These are phyloP conservation scores for Tragelaphus eurycerus DNA, from an alignment of 2,797 vertebrate species.

Conservation along the genomic window DNA sequence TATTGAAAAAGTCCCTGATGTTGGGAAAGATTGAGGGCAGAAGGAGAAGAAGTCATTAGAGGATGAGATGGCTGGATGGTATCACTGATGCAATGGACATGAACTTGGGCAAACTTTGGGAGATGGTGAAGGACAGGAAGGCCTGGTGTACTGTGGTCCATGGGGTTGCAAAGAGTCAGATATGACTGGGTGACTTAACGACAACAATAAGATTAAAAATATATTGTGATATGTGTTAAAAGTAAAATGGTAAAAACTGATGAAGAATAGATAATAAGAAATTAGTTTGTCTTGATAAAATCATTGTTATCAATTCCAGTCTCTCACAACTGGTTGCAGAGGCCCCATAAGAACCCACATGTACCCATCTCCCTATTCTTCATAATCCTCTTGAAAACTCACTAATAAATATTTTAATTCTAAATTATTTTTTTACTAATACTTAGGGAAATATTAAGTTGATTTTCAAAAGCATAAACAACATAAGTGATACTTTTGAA, in stretches of 20 bases:
- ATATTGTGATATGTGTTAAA: not conserved
- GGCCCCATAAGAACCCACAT: not conserved
- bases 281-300: not conserved
- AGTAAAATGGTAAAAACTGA: not conserved
- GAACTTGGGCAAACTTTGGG: not conserved
- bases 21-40: not conserved
- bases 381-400: not conserved
- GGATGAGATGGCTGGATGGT: not conserved
- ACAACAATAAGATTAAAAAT: not conserved
- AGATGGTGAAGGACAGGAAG: not conserved
- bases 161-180: not conserved
- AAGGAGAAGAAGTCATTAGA: not conserved
- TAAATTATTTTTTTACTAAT: not conserved
- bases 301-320: not conserved
- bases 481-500: not conserved
- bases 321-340: not conserved
- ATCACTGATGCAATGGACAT: not conserved
- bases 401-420: not conserved
- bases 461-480: not conserved
- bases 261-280: not conserved
- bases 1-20: not conserved
- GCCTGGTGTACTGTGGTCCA: not conserved
- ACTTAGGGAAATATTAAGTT: not conserved
- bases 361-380: not conserved
- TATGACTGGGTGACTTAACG: not conserved